Base-by-base conservation (phyloP, 2,113 vertebrate genomes). In the Ciconia stormi region DNA sequence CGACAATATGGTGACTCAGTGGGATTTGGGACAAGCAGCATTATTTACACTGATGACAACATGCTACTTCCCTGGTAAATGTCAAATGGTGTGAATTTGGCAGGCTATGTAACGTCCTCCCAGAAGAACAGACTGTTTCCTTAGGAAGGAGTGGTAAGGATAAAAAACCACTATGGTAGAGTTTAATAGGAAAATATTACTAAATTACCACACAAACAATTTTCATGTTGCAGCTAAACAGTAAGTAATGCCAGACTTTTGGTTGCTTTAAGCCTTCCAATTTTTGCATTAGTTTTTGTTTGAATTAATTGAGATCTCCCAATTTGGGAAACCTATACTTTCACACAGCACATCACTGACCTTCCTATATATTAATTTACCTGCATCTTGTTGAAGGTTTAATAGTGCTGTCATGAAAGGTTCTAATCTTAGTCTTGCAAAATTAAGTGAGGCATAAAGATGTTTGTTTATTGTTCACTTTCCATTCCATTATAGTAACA, bases 21-120 rank as follows among this genome's bases (percentile, higher is more conserved):
- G 83, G 94, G 94, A 83, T 93, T 77, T 94, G 82, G 93, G 91
- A 89, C 49, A 69, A 80, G 84, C 46, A 97, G 94, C 97, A 95
- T 97, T 98, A 98, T 98, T 98, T 98, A 98, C 94, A 96, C 97
- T 95, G 97, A 96, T 97, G 97, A 97, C 95, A 98, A 92, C 96
- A 97, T 94, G 97, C 96, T 98, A 95, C 96, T 97, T 98, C 95
- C 96, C 97, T 97, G 97, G 97, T 97, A 97, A 98, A 98, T 97
- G 96, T 97, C 96, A 97, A 88, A 93, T 97, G 94, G 96, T 97
- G 95, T 97, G 97, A 96, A 96, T 97, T 97, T 98, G 97, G 97
- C 97, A 97, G 81, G 94, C 90, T 93, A 29, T 82, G 32, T 93
- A 94, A 94, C 97, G 96, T 98, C 94, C 89, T 98, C 85, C 89